Evolutionary conservation across 1,140 invertebrate genomes (phyloP), one percentile per base, ranked within the genome.

Genomic region (Bombus difficillimus): DNA sequence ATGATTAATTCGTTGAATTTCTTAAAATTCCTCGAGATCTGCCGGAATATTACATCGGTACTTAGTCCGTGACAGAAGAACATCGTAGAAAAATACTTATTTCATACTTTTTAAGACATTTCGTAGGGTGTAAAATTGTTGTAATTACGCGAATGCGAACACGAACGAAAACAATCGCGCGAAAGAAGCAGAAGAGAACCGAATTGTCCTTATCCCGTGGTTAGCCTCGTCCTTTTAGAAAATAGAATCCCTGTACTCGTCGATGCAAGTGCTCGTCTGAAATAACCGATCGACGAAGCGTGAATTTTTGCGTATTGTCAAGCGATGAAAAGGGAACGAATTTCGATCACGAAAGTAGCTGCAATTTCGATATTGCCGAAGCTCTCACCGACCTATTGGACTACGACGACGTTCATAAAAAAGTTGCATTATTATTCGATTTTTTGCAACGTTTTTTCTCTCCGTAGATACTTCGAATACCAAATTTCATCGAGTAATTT

Each of bases 271-370:
- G 57, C 75, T 77, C 34, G 39, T 39, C 41, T 12, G 39, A 82
- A 75, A 75, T 75, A 75, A 82, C 73, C 37, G 62, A 69, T 78
- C 34, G 64, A 57, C 37, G 74, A 69, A 78, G 34, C 53, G 64
- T 78, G 81, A 83, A 83, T 77, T 83, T 83, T 78, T 83, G 81
- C 47, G 81, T 41, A 83, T 77, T 66, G 81, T 75, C 81, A 59
- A 57, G 62, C 81, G 18, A 32, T 78, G 74, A 57, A 83, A 77
- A 41, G 81, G 32, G 81, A 83, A 78, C n/a, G 74, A 78, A 78
- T 69, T 83, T 83, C 81, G 81, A 83, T 83, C 81, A 53, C 32
- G 64, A 68, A 83, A 83, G 74, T 83, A 83, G 74, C 74, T 69
- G 62, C 81, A 83, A 83, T 83, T 57, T 76, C 74, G 13, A 83